Conservation (phyloP, 2,797 vertebrate species). For the Sandelia bainsii region DNA sequence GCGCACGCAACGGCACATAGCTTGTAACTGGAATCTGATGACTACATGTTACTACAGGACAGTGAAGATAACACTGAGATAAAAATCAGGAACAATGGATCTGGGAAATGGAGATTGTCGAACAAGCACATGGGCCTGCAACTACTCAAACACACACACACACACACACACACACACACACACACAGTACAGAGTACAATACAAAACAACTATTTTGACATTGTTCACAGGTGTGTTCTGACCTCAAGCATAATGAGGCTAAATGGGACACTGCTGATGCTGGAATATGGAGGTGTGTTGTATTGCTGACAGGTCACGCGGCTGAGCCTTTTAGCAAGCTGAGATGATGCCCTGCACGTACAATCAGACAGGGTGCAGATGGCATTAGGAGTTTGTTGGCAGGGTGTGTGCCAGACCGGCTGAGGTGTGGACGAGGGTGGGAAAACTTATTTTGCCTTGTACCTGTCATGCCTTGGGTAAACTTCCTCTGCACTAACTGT, state of each 20-base stretch:
- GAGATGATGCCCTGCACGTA: constrained; percentile 52
- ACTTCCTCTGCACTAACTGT: constrained; percentile 54
- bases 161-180: too few relatives aligned
- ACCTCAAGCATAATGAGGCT: constrained; percentile 3
- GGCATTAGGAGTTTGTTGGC: constrained; percentile 40
- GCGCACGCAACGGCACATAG: neutral
- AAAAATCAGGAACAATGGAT: constrained; percentile 33
- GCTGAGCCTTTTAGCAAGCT: constrained; percentile 51
- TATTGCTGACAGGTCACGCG: constrained; percentile 25
- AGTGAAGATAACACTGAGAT: constrained; percentile 37
- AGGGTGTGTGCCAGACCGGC: constrained; percentile 43
- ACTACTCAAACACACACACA: constrained; percentile 7
- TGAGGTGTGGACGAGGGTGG: constrained; percentile 34
- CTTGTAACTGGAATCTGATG: constrained; percentile 26
- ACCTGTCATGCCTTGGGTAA: constrained; percentile 33
- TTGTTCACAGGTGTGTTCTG: constrained; percentile 17
- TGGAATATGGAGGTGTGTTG: constrained; percentile 37
- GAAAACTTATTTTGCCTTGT: constrained; percentile 22
- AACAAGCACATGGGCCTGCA: neutral
- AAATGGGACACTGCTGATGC: constrained; percentile 9
- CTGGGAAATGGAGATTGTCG: constrained; percentile 7
- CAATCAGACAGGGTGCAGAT: constrained; percentile 68
- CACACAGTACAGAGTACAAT: too few relatives aligned
- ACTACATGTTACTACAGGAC: constrained; percentile 38
- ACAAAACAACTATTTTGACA: constrained; percentile 16